These are phyloP conservation scores for Chaitophorus viminalis DNA, from an alignment of 2,888 invertebrate species.

Conservation along the genomic window DNA sequence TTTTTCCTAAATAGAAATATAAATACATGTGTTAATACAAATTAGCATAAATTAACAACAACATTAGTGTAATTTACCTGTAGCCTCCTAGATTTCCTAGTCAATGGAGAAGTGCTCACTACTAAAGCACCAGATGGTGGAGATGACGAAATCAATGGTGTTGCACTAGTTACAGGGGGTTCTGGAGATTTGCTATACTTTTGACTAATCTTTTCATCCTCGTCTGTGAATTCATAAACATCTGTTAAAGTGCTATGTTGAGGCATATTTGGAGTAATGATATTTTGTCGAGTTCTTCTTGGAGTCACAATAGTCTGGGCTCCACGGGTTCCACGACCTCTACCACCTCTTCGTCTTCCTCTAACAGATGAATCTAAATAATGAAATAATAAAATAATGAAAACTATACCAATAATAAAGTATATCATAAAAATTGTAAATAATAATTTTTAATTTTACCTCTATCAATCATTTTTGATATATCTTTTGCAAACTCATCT, in stretches of 20 bases:
- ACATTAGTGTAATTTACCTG: constrained; percentile 74
- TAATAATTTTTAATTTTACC: constrained; percentile 16
- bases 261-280: constrained; percentile 54
- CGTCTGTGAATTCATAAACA: constrained; percentile 91
- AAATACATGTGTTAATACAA: neutral
- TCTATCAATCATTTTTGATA: constrained; percentile 43
- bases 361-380: constrained; percentile 68
- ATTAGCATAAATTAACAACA: neutral
- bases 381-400: neutral
- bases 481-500: constrained; percentile 51
- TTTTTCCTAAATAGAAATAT: constrained; percentile 64
- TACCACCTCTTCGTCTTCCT: constrained; percentile 69
- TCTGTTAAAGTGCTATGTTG: constrained; percentile 71
- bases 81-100: constrained; percentile 80
- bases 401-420: neutral
- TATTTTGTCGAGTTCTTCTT: constrained; percentile 61
- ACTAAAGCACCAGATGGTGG: constrained; percentile 61
- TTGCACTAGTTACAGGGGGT: constrained; percentile 62
- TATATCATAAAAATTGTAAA: constrained; percentile 5
- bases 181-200: constrained; percentile 66
- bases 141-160: constrained; percentile 64
- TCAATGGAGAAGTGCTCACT: constrained; percentile 65
- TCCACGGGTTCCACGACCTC: constrained; percentile 56
- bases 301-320: constrained; percentile 60
- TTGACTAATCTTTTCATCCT: constrained; percentile 79